These are phyloP conservation scores for Acronicta alni DNA, from an alignment of 2,888 invertebrate genomes.

Conservation along the genomic window DNA sequence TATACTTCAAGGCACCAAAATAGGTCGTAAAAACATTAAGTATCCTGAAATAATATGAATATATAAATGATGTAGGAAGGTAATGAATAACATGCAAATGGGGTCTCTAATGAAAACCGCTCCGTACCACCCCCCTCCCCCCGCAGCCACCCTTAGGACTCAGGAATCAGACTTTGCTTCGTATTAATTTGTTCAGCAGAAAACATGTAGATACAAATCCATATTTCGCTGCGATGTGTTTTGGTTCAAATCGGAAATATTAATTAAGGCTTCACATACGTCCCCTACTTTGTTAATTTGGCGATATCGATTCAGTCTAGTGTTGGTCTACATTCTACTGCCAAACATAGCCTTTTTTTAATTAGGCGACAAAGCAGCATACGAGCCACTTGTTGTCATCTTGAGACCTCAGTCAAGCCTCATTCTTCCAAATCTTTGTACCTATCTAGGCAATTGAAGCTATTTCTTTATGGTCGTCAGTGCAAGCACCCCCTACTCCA, in stretches of 20 bases:
- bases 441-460: too few relatives aligned
- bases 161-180: conserved; percentile 47
- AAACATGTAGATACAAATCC: conserved; percentile 19
- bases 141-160: conserved; percentile 15
- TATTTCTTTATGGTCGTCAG: too few relatives aligned
- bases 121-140: conserved; percentile 45
- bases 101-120: conserved; percentile 76
- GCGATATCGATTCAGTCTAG: neutral
- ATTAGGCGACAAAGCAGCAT: too few relatives aligned
- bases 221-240: neutral
- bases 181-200: conserved; percentile 63
- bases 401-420: too few relatives aligned
- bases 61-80: conserved; percentile 58
- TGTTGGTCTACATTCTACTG: too few relatives aligned
- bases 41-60: conserved; percentile 62
- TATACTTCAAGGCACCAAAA: conserved; percentile 19
- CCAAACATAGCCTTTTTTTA: too few relatives aligned
- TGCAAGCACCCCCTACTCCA: too few relatives aligned
- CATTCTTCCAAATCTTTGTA: too few relatives aligned
- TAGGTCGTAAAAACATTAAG: conserved; percentile 57
- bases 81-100: conserved; percentile 85
- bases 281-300: neutral
- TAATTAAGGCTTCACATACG: neutral
- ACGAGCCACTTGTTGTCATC: too few relatives aligned
- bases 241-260: conserved; percentile 5